Evolutionary conservation across 2,888 invertebrate genomes (phyloP), one percentile per base, ranked within the genome.

Genomic region (Drosophila histrio): DNA sequence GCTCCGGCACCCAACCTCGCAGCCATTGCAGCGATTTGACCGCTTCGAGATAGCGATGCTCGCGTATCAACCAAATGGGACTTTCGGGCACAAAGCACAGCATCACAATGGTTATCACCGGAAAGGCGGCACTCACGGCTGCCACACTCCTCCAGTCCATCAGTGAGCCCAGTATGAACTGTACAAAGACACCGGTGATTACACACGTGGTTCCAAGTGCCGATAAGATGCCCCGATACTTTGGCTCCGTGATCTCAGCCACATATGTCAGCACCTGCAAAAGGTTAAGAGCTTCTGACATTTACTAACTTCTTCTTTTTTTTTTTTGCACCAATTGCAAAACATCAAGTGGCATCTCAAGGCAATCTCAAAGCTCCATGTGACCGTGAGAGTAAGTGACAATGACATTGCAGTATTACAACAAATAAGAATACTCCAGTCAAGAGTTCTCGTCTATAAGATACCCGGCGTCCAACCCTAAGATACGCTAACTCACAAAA

Each of bases 221-320:
- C 0, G 96, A 91, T 38, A 91, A 60, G 36, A 91, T 91, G 1
- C 96, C 96, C 26, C 96, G 93, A 32, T 96, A 93, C 84, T 95
- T 94, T 0, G 96, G 96, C 89, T 96, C 95, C 0, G 96, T 96
- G 49, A 97, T 94, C 92, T 97, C 96, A 4, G 96, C 96, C 11
- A 96, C 96, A 89, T 96, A 97, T 0, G 96, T 96, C 79, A 96
- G 91, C 26, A 96, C 95, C 95, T 95, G 84, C 17, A 65, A 68
- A 56, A 52, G 38, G 30, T 53, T 21, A 41, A 34, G 50, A 57
- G 59, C 54, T 9, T 21, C 7, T 54, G 24, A 28, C 39, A 41
- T 64, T 49, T 17, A 13, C 22, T 17, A 26, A n/a, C n/a, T n/a
- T n/a, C n/a, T n/a, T n/a, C n/a, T n/a, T n/a, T n/a, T n/a, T n/a